Conservation (phyloP, 2,113 vertebrate species). For the Colossoma macropomum region DNA sequence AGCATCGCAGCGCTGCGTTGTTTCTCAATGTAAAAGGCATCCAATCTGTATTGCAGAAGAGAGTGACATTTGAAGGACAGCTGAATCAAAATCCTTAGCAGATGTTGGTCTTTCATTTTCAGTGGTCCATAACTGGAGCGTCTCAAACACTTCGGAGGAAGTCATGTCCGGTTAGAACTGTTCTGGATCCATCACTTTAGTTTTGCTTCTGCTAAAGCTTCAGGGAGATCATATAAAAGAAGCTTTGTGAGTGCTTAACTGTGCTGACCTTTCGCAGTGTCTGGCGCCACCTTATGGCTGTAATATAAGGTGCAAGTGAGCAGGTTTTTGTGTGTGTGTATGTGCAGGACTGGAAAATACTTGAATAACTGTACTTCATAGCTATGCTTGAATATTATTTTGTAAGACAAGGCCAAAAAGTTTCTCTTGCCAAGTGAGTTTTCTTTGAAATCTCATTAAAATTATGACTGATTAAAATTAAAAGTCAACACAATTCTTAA, state of each 20-base stretch:
- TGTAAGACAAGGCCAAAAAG: too few relatives aligned
- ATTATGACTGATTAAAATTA: too few relatives aligned
- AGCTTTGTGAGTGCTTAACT: not conserved
- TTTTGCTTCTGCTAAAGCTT: not conserved
- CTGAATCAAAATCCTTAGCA: too few relatives aligned
- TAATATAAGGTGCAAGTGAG: conserved; percentile 12
- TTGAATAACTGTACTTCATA: too few relatives aligned
- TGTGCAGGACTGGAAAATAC: not conserved
- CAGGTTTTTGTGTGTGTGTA: not conserved
- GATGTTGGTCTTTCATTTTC: not conserved
- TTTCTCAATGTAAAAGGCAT: not conserved
- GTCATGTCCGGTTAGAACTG: not conserved
- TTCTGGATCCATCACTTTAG: not conserved
- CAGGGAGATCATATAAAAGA: not conserved
- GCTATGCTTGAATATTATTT: too few relatives aligned
- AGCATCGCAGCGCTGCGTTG: too few relatives aligned
- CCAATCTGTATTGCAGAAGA: not conserved
- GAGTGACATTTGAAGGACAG: not conserved
- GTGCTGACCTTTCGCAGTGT: not conserved
- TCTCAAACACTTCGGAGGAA: not conserved
- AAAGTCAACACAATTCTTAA: too few relatives aligned
- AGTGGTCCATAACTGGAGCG: not conserved
- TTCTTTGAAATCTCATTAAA: too few relatives aligned
- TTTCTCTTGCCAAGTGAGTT: too few relatives aligned
- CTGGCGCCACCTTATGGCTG: conserved; percentile 34